Base-by-base conservation (phyloP, 2,888 invertebrate species). In the Entomobrya multifasciata region DNA sequence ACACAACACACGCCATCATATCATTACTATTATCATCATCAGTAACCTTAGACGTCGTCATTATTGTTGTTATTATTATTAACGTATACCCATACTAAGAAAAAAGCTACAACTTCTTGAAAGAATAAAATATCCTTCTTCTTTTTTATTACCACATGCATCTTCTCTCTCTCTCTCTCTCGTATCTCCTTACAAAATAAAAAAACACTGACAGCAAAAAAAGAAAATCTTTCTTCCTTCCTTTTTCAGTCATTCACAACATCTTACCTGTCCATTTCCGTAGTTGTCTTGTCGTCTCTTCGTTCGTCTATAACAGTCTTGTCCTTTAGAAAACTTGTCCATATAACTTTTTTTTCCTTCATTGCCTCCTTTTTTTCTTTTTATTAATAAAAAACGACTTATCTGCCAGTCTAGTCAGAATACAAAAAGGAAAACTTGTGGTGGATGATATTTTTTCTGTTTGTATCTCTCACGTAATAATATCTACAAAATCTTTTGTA, bases 211-310 rank as follows among this genome's bases (percentile, higher is more conserved):
- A 67, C 13, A 13, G 20, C 20, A 44, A 30, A 65, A 41, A 44
- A 44, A 20, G 15, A 44, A 44, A 44, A 67, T 44, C 44, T 27
- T 74, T 49, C 47, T 74, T 30, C 20, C 55, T 62, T 78, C 78
- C 78, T 78, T 77, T 77, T 77, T 62, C 77, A 78, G 60, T 27
- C 78, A 78, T 78, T 62, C 78, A 55, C 55, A 49, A 67, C 15
- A 17, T 67, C n/a, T 52, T 62, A 78, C 62, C 44, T 78, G 77
- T 77, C 77, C 60, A 47, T 78, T 62, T 60, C 44, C 60, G 78
- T 78, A 76, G 52, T 74, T 15, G 72, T 72, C 6, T 72, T 1
- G 74, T 55, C 20, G 67, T 20, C 20, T 41, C 36, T 36, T 8
- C 36, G 8, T 8, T 36, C 36, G 36, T 6, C 36, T 36, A 4